These are phyloP conservation scores for Penaeus vannamei DNA, from an alignment of 1,140 invertebrate species.

Conservation along the genomic window DNA sequence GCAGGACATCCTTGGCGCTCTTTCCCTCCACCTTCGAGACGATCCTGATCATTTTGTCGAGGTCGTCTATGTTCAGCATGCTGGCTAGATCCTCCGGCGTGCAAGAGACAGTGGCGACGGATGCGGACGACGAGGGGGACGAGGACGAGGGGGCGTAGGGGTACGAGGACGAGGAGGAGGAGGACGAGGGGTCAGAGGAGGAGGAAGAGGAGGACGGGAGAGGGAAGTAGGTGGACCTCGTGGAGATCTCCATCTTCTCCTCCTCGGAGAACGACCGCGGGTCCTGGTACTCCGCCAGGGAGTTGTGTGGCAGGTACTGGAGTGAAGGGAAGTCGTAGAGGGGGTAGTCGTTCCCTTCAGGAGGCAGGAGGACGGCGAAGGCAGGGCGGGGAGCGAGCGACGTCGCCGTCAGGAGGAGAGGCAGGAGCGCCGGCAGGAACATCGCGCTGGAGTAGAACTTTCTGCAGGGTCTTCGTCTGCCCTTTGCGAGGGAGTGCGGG, in stretches of 20 bases:
- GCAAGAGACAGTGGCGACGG: conserved; percentile 15
- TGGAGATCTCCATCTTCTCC: background rate
- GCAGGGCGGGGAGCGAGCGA: conserved; percentile 6
- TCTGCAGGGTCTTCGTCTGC: too few species aligned
- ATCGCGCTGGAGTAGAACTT: background rate
- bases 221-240: conserved; percentile 10
- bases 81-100: conserved; percentile 37
- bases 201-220: background rate
- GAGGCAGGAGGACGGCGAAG: conserved; percentile 35
- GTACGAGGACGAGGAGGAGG: background rate
- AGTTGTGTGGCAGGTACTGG: conserved; percentile 41
- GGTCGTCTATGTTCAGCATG: conserved; percentile 34
- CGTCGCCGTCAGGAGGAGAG: conserved; percentile 14
- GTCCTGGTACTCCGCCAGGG: conserved; percentile 6
- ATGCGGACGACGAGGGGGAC: background rate
- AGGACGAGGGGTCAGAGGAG: background rate
- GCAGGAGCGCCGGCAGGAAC: conserved; percentile 21
- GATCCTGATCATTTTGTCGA: conserved; percentile 35
- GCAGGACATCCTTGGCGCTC: conserved; percentile 39
- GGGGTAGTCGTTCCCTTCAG: conserved; percentile 42
- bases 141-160: background rate
- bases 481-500: too few species aligned
- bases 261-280: background rate
- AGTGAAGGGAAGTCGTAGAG: conserved; percentile 37
- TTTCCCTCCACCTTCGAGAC: conserved; percentile 23